These are phyloP conservation scores for Therioaphis trifolii DNA, from an alignment of 2,888 invertebrate genomes.

Conservation along the genomic window DNA sequence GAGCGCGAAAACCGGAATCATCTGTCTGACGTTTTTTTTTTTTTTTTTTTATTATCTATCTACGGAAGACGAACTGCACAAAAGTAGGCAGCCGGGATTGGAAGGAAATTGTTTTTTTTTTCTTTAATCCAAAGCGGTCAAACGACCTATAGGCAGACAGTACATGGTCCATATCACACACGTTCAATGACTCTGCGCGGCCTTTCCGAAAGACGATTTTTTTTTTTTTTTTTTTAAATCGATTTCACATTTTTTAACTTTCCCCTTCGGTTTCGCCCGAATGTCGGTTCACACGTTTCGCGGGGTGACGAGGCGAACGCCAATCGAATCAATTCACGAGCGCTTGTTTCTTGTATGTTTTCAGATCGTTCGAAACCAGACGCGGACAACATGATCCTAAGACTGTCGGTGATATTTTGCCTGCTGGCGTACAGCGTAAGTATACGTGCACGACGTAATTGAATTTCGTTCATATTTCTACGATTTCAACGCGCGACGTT, in stretches of 20 bases:
- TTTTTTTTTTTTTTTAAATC: neutral
- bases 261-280: neutral
- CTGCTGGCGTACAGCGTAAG: slow-evolving; percentile 45
- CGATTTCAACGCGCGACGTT: no score
- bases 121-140: slow-evolving; percentile 44
- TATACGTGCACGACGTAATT: no score
- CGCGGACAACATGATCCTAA: slow-evolving; percentile 40
- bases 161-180: slow-evolving; percentile 26
- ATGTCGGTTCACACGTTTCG: neutral
- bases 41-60: slow-evolving; percentile 8
- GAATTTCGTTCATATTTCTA: no score
- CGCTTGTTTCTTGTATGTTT: slow-evolving; percentile 1
- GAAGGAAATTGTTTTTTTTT: slow-evolving; percentile 26
- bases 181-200: neutral
- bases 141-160: slow-evolving; percentile 3
- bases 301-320: neutral
- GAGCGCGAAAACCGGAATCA: slow-evolving; percentile 60
- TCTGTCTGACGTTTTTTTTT: slow-evolving; percentile 43
- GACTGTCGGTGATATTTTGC: slow-evolving; percentile 49
- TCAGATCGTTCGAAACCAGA: slow-evolving; percentile 9
- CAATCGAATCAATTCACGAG: neutral
- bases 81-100: slow-evolving; percentile 40
- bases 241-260: slow-evolving; percentile 38
- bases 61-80: slow-evolving; percentile 43
- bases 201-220: slow-evolving; percentile 41